Conservation (phyloP, 92 coral and sea anemone species). For the Paramuricea clavata region DNA sequence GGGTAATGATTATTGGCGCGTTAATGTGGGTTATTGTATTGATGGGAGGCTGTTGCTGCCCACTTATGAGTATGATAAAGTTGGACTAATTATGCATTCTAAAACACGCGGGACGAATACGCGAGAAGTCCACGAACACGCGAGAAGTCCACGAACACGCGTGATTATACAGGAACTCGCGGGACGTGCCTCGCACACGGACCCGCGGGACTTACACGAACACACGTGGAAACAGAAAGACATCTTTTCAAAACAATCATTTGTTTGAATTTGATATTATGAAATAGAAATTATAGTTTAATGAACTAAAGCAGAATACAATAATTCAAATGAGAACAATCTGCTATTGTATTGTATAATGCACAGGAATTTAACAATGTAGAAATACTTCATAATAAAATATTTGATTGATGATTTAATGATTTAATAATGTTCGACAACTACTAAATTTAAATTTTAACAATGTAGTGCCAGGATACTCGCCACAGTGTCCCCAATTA, state of each 20-base stretch:
- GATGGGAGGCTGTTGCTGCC: conserved; percentile 85
- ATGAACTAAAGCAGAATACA: too few species aligned
- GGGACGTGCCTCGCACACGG: neutral
- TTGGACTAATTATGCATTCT: conserved; percentile 69
- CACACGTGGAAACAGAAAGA: neutral
- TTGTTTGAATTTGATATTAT: too few species aligned
- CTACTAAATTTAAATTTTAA: too few species aligned
- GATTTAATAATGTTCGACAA: too few species aligned
- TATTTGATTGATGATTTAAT: too few species aligned
- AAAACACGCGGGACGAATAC: neutral
- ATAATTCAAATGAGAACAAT: too few species aligned
- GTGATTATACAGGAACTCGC: neutral
- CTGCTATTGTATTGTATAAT: too few species aligned
- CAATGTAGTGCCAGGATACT: too few species aligned
- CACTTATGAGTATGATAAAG: conserved; percentile 84
- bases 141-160: neutral
- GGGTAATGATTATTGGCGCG: conserved; percentile 84
- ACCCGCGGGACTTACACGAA: neutral
- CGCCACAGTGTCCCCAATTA: too few species aligned
- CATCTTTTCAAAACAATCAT: neutral
- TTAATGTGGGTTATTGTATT: conserved; percentile 87
- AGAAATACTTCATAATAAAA: too few species aligned
- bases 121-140: neutral
- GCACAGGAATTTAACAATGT: too few species aligned
- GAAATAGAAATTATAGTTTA: too few species aligned